phyloP scores from a whole-genome alignment of 2,797 vertebrate species.

The Macrochelys suwanniensis region DNA sequence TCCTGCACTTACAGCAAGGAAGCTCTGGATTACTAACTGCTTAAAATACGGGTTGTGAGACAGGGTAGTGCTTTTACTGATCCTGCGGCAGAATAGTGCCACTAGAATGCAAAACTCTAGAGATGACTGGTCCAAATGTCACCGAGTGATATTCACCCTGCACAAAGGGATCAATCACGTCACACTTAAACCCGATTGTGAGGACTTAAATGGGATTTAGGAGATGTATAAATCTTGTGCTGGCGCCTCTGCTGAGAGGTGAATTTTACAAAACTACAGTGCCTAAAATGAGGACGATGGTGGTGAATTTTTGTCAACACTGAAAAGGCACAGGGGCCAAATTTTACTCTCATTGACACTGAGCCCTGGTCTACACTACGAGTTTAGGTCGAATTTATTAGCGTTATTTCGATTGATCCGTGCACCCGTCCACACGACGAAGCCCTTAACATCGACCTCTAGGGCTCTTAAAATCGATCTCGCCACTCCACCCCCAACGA shows the following conservation, averaged over 20 bases:
- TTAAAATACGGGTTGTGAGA: not conserved
- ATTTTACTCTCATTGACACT: not conserved
- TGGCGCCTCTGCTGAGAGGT: not conserved
- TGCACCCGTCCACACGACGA: too few species aligned
- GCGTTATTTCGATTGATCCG: too few species aligned
- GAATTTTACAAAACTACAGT: not conserved
- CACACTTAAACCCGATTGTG: not conserved
- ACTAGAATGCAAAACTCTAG: not conserved
- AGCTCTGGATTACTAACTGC: not conserved
- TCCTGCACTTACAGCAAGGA: not conserved
- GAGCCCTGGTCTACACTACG: too few species aligned
- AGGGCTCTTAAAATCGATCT: too few species aligned
- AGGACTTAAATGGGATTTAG: constrained; percentile 2
- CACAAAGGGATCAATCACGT: not conserved
- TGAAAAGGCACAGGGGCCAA: not conserved
- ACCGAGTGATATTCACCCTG: not conserved
- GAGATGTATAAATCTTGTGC: not conserved
- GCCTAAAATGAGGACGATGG: not conserved
- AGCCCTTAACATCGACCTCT: too few species aligned
- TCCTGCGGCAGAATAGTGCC: rapidly evolving
- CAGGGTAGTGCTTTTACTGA: rapidly evolving
- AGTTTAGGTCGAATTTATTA: too few species aligned
- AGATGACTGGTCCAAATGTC: not conserved
- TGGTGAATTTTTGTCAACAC: not conserved
- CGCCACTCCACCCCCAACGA: too few species aligned